A percentile compares a stretch with the other conserved stretches of the same genome.
Evolutionary conservation across 1,140 invertebrate species (phyloP).

Genomic region (Zaprionus ghesquierei): DNA sequence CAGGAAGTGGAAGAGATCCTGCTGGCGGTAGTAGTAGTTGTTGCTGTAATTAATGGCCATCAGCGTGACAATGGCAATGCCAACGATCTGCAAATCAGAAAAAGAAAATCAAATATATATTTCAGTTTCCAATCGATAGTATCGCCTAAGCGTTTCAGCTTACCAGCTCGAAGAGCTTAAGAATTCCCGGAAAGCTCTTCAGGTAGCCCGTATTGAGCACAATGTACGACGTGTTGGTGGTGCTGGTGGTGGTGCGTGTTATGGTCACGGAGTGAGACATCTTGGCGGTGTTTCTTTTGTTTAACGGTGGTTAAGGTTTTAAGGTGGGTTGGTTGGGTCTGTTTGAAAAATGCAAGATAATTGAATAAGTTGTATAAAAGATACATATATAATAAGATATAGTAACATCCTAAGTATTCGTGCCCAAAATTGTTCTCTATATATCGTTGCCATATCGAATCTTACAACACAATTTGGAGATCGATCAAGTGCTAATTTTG

Average conservation of each 20-base stretch:
- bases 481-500: background rate
- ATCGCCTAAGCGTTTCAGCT: conserved; percentile 76
- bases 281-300: conserved; percentile 67
- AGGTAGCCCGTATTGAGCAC: conserved; percentile 90
- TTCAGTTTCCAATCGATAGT: background rate
- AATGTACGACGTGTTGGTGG: conserved; percentile 88
- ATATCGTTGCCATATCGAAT: background rate
- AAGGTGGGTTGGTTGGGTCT: conserved; percentile 36
- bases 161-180: conserved; percentile 90
- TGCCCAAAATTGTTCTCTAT: background rate
- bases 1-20: conserved; percentile 89
- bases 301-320: conserved; percentile 13
- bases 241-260: conserved; percentile 91
- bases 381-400: no score
- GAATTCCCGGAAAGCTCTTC: conserved; percentile 87
- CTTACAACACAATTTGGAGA: background rate
- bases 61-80: conserved; percentile 88
- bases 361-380: background rate
- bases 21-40: conserved; percentile 71
- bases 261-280: conserved; percentile 94
- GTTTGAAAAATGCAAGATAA: background rate
- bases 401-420: no score
- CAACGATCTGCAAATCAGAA: conserved; percentile 86
- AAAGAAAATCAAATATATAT: background rate
- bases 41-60: conserved; percentile 85